Evolutionary conservation across 2,113 vertebrate genomes (phyloP).

Genomic region (Rhea americana): DNA sequence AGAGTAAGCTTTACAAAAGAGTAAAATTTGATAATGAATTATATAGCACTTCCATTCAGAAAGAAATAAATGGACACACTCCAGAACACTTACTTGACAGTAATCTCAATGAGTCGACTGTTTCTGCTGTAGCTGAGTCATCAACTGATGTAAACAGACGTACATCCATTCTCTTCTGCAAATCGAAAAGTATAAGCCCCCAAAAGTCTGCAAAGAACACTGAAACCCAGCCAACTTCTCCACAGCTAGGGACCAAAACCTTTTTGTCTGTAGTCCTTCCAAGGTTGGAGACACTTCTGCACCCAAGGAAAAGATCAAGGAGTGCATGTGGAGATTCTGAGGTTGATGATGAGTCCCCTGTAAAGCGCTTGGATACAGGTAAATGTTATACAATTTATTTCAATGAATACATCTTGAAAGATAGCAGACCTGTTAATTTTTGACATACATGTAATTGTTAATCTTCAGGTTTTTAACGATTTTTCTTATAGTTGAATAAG

Average conservation of each 20-base stretch:
- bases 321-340: constrained; percentile 85
- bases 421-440: constrained; percentile 15
- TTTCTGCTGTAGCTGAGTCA: constrained; percentile 87
- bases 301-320: constrained; percentile 94
- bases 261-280: constrained; percentile 99
- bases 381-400: constrained; percentile 63
- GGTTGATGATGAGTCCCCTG: constrained; percentile 84
- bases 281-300: constrained; percentile 94
- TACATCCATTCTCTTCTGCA: constrained; percentile 92
- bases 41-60: constrained; percentile 80
- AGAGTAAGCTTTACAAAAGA: constrained; percentile 83
- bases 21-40: constrained; percentile 83
- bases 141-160: constrained; percentile 87
- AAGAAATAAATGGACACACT: constrained; percentile 87
- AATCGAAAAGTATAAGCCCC: constrained; percentile 90
- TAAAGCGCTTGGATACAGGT: constrained; percentile 92
- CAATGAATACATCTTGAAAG: constrained; percentile 26
- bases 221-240: constrained; percentile 83
- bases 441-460: neutral
- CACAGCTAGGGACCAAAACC: constrained; percentile 93
- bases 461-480: neutral
- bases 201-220: constrained; percentile 83
- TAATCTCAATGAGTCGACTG: constrained; percentile 87
- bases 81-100: constrained; percentile 83
- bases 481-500: neutral